Base-by-base conservation (phyloP, 2,113 vertebrate species). In the Lepidothrix coronata region DNA sequence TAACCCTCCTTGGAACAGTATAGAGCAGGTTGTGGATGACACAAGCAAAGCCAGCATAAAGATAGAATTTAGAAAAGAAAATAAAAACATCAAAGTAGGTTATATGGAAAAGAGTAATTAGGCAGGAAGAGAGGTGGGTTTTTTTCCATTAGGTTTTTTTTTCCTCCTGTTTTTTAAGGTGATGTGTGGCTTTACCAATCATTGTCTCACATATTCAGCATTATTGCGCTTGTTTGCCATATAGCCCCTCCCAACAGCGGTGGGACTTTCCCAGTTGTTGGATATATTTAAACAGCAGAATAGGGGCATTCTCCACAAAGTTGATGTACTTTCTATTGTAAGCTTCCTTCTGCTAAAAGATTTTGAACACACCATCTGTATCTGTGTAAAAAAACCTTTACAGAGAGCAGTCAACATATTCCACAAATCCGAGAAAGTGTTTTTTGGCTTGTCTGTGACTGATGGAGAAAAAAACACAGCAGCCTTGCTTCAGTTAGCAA, bases 221-320 rank as follows among this genome's bases (percentile, higher is more conserved):
- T 67, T 74, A n/a, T n/a, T 89, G 7, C 73, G 6, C 6, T 76
- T 73, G 8, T 6, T 87, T 91, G 48, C 48, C 13, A 22, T 78
- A n/a, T 2, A 66, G 0, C 1, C 5, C 11, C 11, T 87, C 6
- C 30, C 55, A 33, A 1, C 5, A 52, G 9, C 35, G 68, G 13
- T 28, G 44, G 58, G 84, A 62, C 16, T 63, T 81, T 35, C 25
- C 18, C 13, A 59, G 37, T 35, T 21, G 67, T 67, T 55, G 35
- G 57, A 14, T 54, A 28, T 46, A 68, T 82, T 92, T n/a, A 52
- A 71, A 19, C 71, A 37, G 12, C 25, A 62, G 37, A 79, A n/a
- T 33, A 79, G 35, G 8, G 12, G 2, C 31, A 28, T 71, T 88
- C 18, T 85, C 25, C 48, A 37, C 16, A 57, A 48, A 71, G 16